Evolutionary conservation across 2,113 vertebrate species (phyloP), one percentile per base, ranked within the genome.

Genomic region (Pteropus alecto): DNA sequence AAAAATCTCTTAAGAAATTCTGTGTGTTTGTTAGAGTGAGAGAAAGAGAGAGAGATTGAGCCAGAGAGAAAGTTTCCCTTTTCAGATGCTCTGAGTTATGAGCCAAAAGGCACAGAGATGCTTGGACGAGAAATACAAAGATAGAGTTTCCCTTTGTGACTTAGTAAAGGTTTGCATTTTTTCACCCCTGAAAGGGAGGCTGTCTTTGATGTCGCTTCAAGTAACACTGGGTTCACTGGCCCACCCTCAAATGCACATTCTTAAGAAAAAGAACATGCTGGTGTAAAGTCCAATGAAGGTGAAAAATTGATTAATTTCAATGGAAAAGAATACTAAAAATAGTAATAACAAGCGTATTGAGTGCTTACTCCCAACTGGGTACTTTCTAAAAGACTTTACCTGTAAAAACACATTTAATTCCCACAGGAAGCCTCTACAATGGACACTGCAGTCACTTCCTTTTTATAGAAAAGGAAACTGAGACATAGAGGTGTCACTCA

Each of bases 1-100:
- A 98, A 97, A 96, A 82, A 48, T 19, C 88, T 98, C 95, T 74
- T 92, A 98, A 97, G 86, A 79, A 98, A 96, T 88, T 96, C 77
- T 58, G 92, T 94, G 89, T 95, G 73, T 90, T 89, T 95, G 92
- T 93, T 79, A 86, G 18, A 56, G n/a, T 33, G 21, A 93, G 77
- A 92, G 65, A 83, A 35, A 92, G 21, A 92, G 65, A 60, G 54
- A 85, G 21, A 84, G 35, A 76, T 0, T 26, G 14, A 84, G 46
- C 24, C 18, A 71, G 87, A 95, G 46, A 93, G 35, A 86, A 90
- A 68, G 56, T 83, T 73, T 35, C n/a, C 15, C 41, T 93, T 60
- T 97, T 97, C 63, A 96, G 63, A 96, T 92, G 95, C 43, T 95
- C 3, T 94, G 88, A 98, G 90, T 96, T 97, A 92, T 90, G 83